Base-by-base conservation (phyloP, 1,140 invertebrate species). In the Pseudomyrmex dendroicus region DNA sequence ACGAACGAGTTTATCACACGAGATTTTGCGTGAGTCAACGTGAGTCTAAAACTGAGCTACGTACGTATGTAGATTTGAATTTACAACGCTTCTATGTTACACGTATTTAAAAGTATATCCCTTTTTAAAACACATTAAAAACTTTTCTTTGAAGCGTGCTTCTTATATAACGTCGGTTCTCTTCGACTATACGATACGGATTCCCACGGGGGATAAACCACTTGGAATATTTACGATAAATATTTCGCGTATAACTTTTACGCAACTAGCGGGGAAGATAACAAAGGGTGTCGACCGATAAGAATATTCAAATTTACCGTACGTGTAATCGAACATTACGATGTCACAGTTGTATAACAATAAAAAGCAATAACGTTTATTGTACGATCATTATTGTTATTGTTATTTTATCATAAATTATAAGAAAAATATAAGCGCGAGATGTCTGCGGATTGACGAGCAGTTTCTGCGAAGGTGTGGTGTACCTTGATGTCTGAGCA, bases 221-320 rank as follows among this genome's bases (percentile, higher is more conserved):
- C 78, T 89, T 86, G 89, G 77, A 92, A 92, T 90, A 91, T 91
- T 88, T 90, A 87, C 84, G 90, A 91, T 90, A 92, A 90, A 89
- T 90, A 90, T 22, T 52, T 66, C 86, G 82, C 74, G 62, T 82
- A 76, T 84, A 35, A 84, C 59, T 82, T 83, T 73, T 76, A 80
- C 84, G 87, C 35, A 35, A 84, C 68, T 83, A 61, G 68, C 74
- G 64, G 62, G 46, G 35, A 66, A 78, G 85, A 90, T 90, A 90
- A 90, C 84, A 82, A 85, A 80, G 78, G 86, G 57, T 50, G 84
- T 72, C 85, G 80, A 68, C 86, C 89, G 92, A 93, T 93, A 93
- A 92, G 87, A 91, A 92, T 90, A 91, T 93, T 93, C 91, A 93
- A 93, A 93, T 92, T 92, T 90, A 17, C 74, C 80, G n/a, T 44